Base-by-base conservation (phyloP, 2,113 vertebrate species). In the Solea solea region DNA sequence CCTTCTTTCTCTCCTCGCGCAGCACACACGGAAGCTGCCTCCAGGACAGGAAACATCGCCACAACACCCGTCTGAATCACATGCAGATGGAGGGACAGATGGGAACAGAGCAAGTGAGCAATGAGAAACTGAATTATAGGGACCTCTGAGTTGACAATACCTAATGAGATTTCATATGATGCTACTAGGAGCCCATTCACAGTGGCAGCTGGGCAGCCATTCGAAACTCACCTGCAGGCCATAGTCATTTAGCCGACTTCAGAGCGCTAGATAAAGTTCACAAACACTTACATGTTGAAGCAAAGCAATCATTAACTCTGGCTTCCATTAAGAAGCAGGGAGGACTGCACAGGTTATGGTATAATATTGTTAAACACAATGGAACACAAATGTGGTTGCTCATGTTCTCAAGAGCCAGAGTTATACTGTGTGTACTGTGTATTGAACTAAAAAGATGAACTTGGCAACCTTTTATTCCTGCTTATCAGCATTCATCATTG, bases 41-140 rank as follows among this genome's bases (percentile, higher is more conserved):
- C 97, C 97, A 99, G 15, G 88, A 88, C 80, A 80, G 81, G 71
- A 99, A 91, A 39, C 83, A 80, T 11, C 72, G 75, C 59, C 59
- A 64, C 78, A 81, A 41, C 46, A 92, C 80, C 45, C 90, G 92
- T 93, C 97, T 98, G 78, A 85, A 84, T 21, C 46, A 50, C 16
- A 78, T 62, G 64, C 65, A 86, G 64, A 85, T 72, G 81, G 64
- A 80, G 51, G 65, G 50, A 76, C 63, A 87, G 72, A 87, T 5
- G 41, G 69, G 39, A 63, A 68, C 15, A 52, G 52, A 69, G 53
- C 54, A 64, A 81, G 49, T 80, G 79, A 80, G 78, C 66, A 66
- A 66, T 67, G 72, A 72, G 59, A 63, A 83, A 81, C 39, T 48
- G 69, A 77, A 85, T 85, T 72, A 68, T 44, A 46, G 61, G 14